Evolutionary conservation across 1,140 invertebrate species (phyloP), one percentile per base, ranked within the genome.

Genomic region (Drosophila seguyi): DNA sequence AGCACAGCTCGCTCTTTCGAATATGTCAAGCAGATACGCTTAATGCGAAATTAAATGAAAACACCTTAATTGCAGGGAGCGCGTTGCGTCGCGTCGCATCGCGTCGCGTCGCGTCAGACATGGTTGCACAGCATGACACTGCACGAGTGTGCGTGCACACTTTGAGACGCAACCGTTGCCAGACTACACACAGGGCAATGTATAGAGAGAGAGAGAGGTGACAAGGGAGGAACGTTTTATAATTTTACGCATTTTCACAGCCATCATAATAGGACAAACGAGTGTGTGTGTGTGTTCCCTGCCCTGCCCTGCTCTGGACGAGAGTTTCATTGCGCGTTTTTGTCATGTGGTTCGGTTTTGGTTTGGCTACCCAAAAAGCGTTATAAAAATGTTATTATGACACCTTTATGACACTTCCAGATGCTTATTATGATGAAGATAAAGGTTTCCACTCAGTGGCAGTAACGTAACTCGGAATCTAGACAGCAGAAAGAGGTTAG

Each of bases 1-100:
- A 59, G 69, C 29, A n/a, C 38, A 44, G 69, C 69, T 73, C 39
- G 65, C 58, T 73, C 45, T 45, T 38, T 38, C 52, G 31, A 73
- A 73, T 73, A 69, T 73, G 69, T 73, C 53, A 73, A 73, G 69
- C 69, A 58, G 65, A 71, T 56, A 47, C 69, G 69, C 69, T 73
- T 69, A 71, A 73, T 73, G 65, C 69, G 69, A 73, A 73, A 73
- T 73, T 73, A 73, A 73, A 73, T 56, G 69, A 73, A 73, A 73
- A 73, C 69, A 73, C 69, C 69, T 73, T 73, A 73, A 73, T 73
- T 73, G 69, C 65, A 50, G 44, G 13, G 27, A 56, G 36, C 27
- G 34, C 7, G n/a, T n/a, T n/a, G n/a, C n/a, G n/a, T n/a, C n/a
- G n/a, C n/a, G 47, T n/a, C 14, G 31, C 63, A 44, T n/a, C 18